Evolutionary conservation across 35 echinoderm and acorn worm species (phyloP).

Genomic region (Heliocidaris tuberculata): DNA sequence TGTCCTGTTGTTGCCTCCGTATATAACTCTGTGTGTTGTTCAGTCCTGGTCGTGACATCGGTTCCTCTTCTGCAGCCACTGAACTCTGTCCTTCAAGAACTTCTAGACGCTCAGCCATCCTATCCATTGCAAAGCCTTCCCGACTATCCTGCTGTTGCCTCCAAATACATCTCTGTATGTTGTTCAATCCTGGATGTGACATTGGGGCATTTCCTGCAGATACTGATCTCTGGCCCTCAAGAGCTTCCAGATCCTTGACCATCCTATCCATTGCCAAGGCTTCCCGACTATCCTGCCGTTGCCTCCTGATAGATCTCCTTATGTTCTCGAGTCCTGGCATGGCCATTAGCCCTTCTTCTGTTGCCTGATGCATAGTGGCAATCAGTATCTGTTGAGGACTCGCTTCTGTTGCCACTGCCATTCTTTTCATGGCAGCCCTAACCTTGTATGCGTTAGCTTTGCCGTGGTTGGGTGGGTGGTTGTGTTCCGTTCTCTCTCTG

Average conservation of each 20-base stretch:
- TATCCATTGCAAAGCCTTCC: too few relatives aligned
- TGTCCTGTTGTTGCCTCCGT: too few relatives aligned
- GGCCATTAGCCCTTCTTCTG: slow-evolving; percentile 33
- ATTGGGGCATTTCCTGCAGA: too few relatives aligned
- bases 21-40: too few relatives aligned
- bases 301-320: slow-evolving; percentile 17
- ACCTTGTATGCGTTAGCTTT: slow-evolving; percentile 35
- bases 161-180: too few relatives aligned
- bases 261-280: background rate
- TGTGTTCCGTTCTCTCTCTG: background rate
- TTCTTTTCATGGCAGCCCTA: slow-evolving; percentile 18
- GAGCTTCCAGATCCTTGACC: background rate
- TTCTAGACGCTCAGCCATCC: too few relatives aligned
- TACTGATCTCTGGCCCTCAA: too few relatives aligned
- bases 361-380: background rate
- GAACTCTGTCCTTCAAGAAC: too few relatives aligned
- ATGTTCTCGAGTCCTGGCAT: slow-evolving; percentile 29
- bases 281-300: slow-evolving; percentile 6
- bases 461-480: slow-evolving; percentile 38
- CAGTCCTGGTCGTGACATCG: too few relatives aligned
- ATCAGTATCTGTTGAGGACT: slow-evolving; percentile 33
- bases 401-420: background rate
- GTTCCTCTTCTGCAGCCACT: too few relatives aligned
- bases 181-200: too few relatives aligned
- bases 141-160: too few relatives aligned